These are phyloP conservation scores for Ahaetulla prasina DNA, from an alignment of 2,113 vertebrate genomes.

Conservation along the genomic window DNA sequence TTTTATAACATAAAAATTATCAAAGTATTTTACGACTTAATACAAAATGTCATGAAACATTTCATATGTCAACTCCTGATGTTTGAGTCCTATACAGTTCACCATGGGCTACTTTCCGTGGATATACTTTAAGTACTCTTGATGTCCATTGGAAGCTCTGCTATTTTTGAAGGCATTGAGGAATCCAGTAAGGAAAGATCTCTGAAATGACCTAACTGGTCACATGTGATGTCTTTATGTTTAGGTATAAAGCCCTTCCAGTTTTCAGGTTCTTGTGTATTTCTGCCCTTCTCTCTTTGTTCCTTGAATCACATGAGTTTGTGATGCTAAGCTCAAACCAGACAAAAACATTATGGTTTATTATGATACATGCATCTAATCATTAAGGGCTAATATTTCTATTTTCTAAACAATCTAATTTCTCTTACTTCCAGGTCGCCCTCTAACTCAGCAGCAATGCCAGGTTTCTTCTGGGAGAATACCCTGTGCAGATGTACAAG, in stretches of 20 bases:
- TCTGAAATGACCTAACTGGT: background rate
- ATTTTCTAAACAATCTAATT: background rate
- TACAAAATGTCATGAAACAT: background rate
- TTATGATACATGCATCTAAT: background rate
- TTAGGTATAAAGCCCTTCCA: background rate
- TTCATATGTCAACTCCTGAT: background rate
- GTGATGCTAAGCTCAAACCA: background rate
- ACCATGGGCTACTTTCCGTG: background rate
- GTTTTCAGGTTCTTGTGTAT: background rate
- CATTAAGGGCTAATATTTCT: background rate
- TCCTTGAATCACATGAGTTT: background rate
- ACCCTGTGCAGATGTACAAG: constrained; percentile 20
- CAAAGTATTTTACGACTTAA: background rate
- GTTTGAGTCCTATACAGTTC: background rate
- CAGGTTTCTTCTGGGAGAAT: constrained; percentile 30
- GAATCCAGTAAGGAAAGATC: background rate
- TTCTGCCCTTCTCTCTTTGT: background rate
- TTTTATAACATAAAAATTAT: background rate
- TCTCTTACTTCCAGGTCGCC: background rate
- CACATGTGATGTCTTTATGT: background rate
- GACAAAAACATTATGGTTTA: background rate
- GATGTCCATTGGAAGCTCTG: background rate
- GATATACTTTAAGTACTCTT: background rate
- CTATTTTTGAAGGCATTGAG: background rate
- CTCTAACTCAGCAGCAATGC: constrained; percentile 17